Base-by-base conservation (phyloP, 2,797 vertebrate species). In the Nothura maculosa region DNA sequence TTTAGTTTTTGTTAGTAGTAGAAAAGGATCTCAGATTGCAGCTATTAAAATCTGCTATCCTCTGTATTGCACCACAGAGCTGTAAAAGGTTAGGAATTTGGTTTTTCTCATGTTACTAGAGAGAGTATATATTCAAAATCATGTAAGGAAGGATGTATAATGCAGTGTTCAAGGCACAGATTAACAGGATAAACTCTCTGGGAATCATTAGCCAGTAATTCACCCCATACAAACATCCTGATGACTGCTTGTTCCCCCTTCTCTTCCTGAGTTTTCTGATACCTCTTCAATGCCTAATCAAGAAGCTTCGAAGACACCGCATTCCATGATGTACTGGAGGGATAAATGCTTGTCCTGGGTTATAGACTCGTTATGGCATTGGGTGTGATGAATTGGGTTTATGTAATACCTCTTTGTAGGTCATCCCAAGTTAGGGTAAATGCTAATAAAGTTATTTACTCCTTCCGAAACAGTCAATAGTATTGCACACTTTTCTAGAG, bases 261-360 rank as follows among this genome's bases (percentile, higher is more conserved):
- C 52, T 8, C 12, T 19, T 55, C 27, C 40, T 57, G 10, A 73
- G 16, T 28, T 30, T 38, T 42, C 14, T 3, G 36, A 5, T 64
- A 12, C 48, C 45, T 11, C 4, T 30, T 45, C 12, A 48, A 10
- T 8, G 16, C 17, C 1, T 38, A 30, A 63, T 27, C 22, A 27
- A 0, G 0, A 50, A 27, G 32, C 4, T 52, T 7, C 0, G 0
- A 32, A 73, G 25, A 24, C 18, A 5, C 5, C 16, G 1, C 3
- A 1, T 1, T 7, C 24, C n/a, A 36, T 40, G 72, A 16, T 20
- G 20, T 78, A 18, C 72, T 76, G 60, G 64, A 61, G 43, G 3
- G 13, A 24, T 20, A n/a, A 7, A 50, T 8, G 2, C 47, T 40
- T 22, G 38, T 36, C 30, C 10, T 25, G 13, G 54, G 50, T 81